Conservation (phyloP, 2,888 invertebrate genomes). For the Vandiemenella viatica region DNA sequence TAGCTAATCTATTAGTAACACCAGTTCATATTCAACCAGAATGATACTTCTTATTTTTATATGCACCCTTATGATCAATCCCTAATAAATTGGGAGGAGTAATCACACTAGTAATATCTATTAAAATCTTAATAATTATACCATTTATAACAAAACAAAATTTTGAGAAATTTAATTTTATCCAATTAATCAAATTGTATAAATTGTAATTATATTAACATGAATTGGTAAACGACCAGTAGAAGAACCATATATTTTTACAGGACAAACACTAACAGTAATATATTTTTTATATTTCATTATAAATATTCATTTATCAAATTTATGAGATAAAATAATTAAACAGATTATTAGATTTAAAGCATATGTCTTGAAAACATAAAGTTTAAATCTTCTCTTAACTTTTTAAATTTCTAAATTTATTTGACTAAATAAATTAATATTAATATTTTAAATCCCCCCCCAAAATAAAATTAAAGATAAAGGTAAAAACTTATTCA, state of each 20-base stretch:
- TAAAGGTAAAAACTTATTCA: no score
- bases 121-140: conserved; percentile 47
- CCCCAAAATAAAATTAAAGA: no score
- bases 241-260: background rate
- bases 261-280: background rate
- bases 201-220: background rate
- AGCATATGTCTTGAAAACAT: background rate
- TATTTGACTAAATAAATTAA: background rate
- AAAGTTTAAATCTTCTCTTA: background rate
- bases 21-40: conserved; percentile 76
- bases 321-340: no score
- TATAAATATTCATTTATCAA: no score
- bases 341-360: no score
- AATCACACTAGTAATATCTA: conserved; percentile 45
- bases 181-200: background rate
- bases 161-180: background rate
- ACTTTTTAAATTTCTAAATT: background rate
- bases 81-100: conserved; percentile 69
- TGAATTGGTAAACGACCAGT: background rate
- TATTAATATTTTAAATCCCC: background rate
- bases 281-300: background rate
- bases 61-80: conserved; percentile 63
- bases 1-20: no score
- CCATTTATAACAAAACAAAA: conserved; percentile 28
- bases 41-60: conserved; percentile 73